Conservation (phyloP, 2,888 invertebrate genomes). For the Buathra laborator region DNA sequence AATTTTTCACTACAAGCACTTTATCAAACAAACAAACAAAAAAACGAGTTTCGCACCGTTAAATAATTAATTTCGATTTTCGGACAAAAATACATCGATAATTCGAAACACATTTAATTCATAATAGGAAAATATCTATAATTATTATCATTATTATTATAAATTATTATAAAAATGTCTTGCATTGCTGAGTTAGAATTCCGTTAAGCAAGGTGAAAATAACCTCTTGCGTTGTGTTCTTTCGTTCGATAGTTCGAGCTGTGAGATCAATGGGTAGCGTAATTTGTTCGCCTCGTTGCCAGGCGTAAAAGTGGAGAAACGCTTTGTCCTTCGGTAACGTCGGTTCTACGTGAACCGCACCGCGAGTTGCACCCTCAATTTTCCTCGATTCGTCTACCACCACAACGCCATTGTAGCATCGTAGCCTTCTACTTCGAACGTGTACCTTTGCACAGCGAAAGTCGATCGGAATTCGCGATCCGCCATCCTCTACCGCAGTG, state of each 20-base stretch:
- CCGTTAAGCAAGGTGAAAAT: slow-evolving; percentile 29
- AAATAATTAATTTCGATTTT: too few relatives aligned
- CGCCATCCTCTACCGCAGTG: slow-evolving; percentile 39
- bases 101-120: too few relatives aligned
- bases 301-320: slow-evolving; percentile 63
- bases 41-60: too few relatives aligned
- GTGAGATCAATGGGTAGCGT: slow-evolving; percentile 60
- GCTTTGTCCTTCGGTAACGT: slow-evolving; percentile 62
- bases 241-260: slow-evolving; percentile 44
- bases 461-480: slow-evolving; percentile 66
- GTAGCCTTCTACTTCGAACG: slow-evolving; percentile 45
- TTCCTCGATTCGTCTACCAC: slow-evolving; percentile 56
- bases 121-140: too few relatives aligned
- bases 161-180: background rate
- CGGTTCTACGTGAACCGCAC: slow-evolving; percentile 50
- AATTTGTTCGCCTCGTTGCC: slow-evolving; percentile 67
- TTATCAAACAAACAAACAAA: too few relatives aligned
- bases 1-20: too few relatives aligned
- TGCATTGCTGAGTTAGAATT: slow-evolving; percentile 20
- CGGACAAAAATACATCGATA: too few relatives aligned
- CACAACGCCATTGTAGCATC: slow-evolving; percentile 34
- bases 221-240: slow-evolving; percentile 37
- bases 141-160: too few relatives aligned
- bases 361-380: slow-evolving; percentile 64
- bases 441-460: slow-evolving; percentile 63